phyloP scores from a whole-genome alignment of 30 jellyfish, hydroid and myxozoan species.

The Cassiopea andromeda region DNA sequence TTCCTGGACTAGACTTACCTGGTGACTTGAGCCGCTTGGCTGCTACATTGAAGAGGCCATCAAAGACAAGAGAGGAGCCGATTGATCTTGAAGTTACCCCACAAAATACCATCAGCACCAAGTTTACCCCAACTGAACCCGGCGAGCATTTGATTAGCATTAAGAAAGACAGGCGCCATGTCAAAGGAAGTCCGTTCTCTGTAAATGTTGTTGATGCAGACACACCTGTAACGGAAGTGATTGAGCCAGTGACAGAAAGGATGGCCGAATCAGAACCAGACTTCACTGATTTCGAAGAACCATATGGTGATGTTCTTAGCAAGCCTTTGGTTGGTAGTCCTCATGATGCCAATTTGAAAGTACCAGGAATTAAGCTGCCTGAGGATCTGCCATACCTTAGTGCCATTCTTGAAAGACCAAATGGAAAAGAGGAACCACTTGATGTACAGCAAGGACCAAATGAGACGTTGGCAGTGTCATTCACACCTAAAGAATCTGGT shows the following conservation, averaged over 20 bases:
- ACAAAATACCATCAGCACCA: conserved; percentile 85
- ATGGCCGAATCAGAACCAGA: conserved; percentile 33
- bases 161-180: conserved; percentile 87
- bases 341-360: conserved; percentile 76
- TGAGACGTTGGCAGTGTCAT: conserved; percentile 87
- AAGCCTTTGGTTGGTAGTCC: conserved; percentile 89
- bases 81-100: conserved; percentile 73
- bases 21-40: conserved; percentile 80
- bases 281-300: conserved; percentile 66
- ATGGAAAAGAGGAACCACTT: conserved; percentile 87
- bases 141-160: conserved; percentile 92
- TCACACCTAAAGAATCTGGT: conserved; percentile 96
- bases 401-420: conserved; percentile 86
- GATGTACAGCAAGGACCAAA: conserved; percentile 83
- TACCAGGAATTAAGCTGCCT: conserved; percentile 71
- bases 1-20: conserved; percentile 89
- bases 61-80: conserved; percentile 88
- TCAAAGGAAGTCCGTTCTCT: conserved; percentile 94
- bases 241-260: conserved; percentile 46
- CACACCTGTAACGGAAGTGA: conserved; percentile 67
- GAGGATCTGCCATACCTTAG: conserved; percentile 80
- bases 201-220: conserved; percentile 82
- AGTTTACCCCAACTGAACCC: conserved; percentile 90
- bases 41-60: conserved; percentile 91
- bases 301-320: conserved; percentile 15